Evolutionary conservation across 2,113 vertebrate genomes (phyloP).

Genomic region (Brachyistius frenatus): DNA sequence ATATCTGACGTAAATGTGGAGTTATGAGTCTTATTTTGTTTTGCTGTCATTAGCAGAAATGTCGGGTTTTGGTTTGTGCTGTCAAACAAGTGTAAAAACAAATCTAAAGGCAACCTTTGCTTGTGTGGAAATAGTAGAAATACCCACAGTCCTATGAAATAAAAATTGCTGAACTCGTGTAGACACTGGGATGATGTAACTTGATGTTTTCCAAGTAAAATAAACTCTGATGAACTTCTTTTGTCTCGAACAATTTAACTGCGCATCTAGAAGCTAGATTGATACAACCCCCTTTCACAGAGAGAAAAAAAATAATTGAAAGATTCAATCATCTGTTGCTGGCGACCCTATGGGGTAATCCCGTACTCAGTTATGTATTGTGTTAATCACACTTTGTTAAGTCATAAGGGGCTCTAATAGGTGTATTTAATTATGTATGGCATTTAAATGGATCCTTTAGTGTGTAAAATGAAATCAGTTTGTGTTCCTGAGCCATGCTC

Average conservation of each 20-base stretch:
- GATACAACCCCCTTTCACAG: constrained; percentile 46
- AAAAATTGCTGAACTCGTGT: neutral
- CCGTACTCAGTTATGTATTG: constrained; percentile 53
- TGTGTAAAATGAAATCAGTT: constrained; percentile 25
- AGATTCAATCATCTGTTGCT: constrained; percentile 59
- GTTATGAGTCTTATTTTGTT: too few species aligned
- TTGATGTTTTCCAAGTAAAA: constrained; percentile 36
- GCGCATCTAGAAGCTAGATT: constrained; percentile 12
- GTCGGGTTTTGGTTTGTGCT: too few species aligned
- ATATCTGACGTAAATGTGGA: neutral
- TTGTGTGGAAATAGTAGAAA: neutral
- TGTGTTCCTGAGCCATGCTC: constrained; percentile 16
- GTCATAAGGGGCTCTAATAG: constrained; percentile 49
- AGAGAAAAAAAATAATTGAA: constrained; percentile 47
- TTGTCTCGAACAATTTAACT: constrained; percentile 1
- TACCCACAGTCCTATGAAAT: neutral
- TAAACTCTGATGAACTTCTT: constrained; percentile 11
- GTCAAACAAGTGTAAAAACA: neutral
- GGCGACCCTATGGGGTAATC: constrained; percentile 57
- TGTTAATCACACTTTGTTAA: constrained; percentile 69
- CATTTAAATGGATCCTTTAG: constrained; percentile 42
- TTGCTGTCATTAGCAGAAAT: neutral
- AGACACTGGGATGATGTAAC: constrained; percentile 1
- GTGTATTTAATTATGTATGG: constrained; percentile 66
- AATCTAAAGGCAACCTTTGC: constrained; percentile 3